Percentiles rank a stretch among this genome's conserved stretches.
These are phyloP conservation scores for Simalia tracyae DNA, from an alignment of 2,797 vertebrate genomes.

Conservation along the genomic window DNA sequence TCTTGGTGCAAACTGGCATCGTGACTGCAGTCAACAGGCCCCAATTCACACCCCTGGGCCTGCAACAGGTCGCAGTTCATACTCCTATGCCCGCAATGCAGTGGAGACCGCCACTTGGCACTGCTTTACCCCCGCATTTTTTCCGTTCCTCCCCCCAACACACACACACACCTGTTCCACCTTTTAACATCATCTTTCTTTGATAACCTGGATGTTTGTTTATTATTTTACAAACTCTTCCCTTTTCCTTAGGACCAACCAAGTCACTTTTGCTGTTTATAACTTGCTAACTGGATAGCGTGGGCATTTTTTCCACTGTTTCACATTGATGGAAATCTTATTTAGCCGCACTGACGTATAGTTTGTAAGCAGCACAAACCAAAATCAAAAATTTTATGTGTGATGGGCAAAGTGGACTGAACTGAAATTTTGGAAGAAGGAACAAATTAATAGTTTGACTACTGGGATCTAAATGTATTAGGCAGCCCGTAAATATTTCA, in stretches of 20 bases:
- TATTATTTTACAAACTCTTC: neutral
- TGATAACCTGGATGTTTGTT: neutral
- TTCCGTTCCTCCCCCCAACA: neutral
- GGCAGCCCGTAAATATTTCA: neutral
- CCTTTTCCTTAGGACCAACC: neutral
- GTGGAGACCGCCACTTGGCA: neutral
- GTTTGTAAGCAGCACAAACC: neutral
- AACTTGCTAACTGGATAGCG: neutral
- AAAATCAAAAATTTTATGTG: neutral
- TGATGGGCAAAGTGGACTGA: neutral
- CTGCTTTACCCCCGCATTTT: neutral
- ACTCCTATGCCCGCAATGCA: neutral
- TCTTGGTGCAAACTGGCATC: neutral
- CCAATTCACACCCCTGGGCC: neutral
- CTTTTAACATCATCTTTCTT: neutral
- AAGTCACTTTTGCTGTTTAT: neutral
- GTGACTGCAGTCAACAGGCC: neutral
- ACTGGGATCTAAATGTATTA: neutral
- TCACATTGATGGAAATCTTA: neutral
- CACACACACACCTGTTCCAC: neutral
- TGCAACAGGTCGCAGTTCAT: neutral
- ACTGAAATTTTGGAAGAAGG: neutral
- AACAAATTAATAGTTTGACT: neutral
- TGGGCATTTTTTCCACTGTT: neutral
- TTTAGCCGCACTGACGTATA: neutral